Base-by-base conservation (phyloP, 2,888 invertebrate genomes). In the Pammene fasciana region DNA sequence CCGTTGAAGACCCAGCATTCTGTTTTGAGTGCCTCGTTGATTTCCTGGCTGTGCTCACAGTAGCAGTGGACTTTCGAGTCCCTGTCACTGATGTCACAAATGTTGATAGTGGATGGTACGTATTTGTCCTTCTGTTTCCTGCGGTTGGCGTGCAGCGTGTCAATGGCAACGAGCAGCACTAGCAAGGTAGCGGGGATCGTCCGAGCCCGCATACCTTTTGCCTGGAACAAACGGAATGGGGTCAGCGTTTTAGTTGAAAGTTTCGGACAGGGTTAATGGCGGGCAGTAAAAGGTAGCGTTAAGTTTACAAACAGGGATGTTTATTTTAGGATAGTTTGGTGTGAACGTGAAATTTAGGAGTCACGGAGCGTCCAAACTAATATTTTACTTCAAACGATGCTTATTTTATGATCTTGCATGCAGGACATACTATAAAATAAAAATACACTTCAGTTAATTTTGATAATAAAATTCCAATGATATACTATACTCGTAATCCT, bases 1-100 rank as follows among this genome's bases (percentile, higher is more conserved):
- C 94, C 93, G 73, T 94, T 94, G 87, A 96, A 95, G 4, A 97
- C 94, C 94, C 95, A 95, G 81, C 97, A 97, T 86, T 96, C 96
- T 71, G 95, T 96, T 76, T 95, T 95, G 14, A 94, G 93, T 5
- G 95, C 96, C 79, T 94, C 89, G 76, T 92, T 92, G 72, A 91
- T 82, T 70, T 92, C 88, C 75, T 93, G 93, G 57, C 92, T 92
- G 72, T 92, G 92, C 78, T 95, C 94, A 81, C 96, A 96, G 79
- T 95, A 94, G 83, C 96, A 96, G 75, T 94, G 95, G 34, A 95
- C 90, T 75, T 94, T 94, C 0, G 93, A 90, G 67, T 93, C 91
- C 72, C 89, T 83, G 71, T 89, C 92, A 72, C 93, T 92, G 65
- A 94, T 93, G 75, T 94, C 93, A 76, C 94, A 94, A 65, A 94